Evolutionary conservation across 2,797 vertebrate species (phyloP), one percentile per base, ranked within the genome.

Genomic region (Enteromius unitaeniatus): DNA sequence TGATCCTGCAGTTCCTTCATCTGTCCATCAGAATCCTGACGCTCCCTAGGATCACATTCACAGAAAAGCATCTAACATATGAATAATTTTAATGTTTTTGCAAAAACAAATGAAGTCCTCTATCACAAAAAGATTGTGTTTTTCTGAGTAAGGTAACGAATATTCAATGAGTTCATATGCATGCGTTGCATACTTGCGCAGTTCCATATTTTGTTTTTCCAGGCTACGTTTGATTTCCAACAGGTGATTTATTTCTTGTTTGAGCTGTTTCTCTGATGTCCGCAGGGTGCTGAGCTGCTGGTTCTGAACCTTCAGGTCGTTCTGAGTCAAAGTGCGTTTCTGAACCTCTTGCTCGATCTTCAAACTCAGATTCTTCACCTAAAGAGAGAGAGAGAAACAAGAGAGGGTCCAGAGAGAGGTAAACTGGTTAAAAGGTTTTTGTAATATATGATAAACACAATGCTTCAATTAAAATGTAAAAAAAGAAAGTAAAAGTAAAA

Each of bases 1-100:
- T 99, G 98, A 90, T 99, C 98, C 90, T 99, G 98, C 60, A 99
- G 93, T 86, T 99, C 98, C 92, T 98, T 99, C 97, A 99, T 98
- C 88, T 99, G 98, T 10, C 97, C 98, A 26, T 99, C 98, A 55
- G 98, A 95, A 89, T 99, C 98, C 69, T 98, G 97, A 31, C 98
- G 95, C 88, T 99, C 98, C 92, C 98, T 99, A 69, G 11, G 79
- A 28, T 72, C 42, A 45, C 31, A 83, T 55, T 73, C 21, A n/a
- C 1, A 6, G 26, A 78, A 51, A 65, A 51, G 26, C 0, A 68
- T 37, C 3, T 9, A 23, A 37, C 3, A 23, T 17, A 37, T 37
- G 1, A 65, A 64, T 19, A 13, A 64, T 65, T 62, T n/a, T 1
- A 28, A 34, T 51, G 17, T 31, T 51, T 79, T 34, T 34, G 19